Conservation (phyloP, 2,888 invertebrate species). For the Balanococcus diminutus region DNA sequence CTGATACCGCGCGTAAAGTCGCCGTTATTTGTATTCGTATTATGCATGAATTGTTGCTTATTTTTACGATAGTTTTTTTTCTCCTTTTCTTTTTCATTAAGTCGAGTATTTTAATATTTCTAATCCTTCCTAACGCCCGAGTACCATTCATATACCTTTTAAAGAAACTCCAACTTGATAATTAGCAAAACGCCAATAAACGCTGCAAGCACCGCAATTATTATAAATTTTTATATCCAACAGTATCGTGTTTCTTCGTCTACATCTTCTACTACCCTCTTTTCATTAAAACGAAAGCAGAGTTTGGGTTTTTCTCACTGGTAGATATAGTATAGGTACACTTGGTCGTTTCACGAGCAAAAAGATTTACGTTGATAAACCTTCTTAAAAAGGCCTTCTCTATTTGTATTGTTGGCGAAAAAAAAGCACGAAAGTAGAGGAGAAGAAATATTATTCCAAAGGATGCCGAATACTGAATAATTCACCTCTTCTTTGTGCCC, state of each 20-base stretch:
- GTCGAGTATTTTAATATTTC: conserved; percentile 2
- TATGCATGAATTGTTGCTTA: conserved; percentile 18
- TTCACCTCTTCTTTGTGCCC: conserved; percentile 20
- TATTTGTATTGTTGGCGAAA: conserved; percentile 34
- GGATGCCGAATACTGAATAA: conserved; percentile 37
- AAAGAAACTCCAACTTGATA: neutral
- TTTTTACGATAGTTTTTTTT: conserved; percentile 1
- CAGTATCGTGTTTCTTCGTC: neutral
- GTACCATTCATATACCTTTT: neutral
- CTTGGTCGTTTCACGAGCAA: neutral
- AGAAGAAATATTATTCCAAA: conserved; percentile 2
- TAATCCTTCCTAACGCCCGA: neutral
- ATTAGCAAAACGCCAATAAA: conserved; percentile 34
- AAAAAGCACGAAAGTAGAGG: neutral
- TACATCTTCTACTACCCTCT: neutral
- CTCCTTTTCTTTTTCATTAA: neutral
- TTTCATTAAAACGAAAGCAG: neutral
- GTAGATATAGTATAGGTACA: too few relatives aligned
- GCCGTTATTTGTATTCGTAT: conserved; percentile 29
- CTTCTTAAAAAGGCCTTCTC: conserved; percentile 31
- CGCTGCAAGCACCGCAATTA: conserved; percentile 36
- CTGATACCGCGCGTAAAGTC: neutral
- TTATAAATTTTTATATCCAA: conserved; percentile 14
- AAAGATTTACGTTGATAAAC: conserved; percentile 43
- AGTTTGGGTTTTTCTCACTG: neutral